These are phyloP conservation scores for Aselliscus stoliczkanus DNA, from an alignment of 2,797 vertebrate species.

Conservation along the genomic window DNA sequence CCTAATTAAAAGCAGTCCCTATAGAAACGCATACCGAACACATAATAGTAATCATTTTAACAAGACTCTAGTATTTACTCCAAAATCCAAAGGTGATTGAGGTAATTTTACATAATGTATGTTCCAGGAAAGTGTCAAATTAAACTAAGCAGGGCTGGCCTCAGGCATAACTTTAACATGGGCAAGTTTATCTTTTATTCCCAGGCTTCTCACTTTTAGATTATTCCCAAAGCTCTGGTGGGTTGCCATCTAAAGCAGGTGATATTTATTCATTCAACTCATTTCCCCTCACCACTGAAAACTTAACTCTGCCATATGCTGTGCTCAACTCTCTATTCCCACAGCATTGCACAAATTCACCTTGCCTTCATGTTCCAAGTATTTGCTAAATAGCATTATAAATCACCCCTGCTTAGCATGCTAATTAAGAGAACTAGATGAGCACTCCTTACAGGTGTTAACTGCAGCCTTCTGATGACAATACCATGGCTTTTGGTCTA, in stretches of 20 bases:
- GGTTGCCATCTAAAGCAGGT: background rate
- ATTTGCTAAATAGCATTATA: background rate
- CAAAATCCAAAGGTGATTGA: conserved; percentile 22
- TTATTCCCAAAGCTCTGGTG: background rate
- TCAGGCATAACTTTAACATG: background rate
- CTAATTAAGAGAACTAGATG: background rate
- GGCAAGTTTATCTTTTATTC: background rate
- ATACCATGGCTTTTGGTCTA: background rate
- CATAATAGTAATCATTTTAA: background rate
- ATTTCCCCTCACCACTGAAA: background rate
- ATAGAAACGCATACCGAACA: background rate
- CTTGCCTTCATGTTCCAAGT: conserved; percentile 15
- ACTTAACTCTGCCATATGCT: background rate
- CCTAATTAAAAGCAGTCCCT: conserved; percentile 15
- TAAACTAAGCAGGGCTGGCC: conserved; percentile 6
- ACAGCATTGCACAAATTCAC: background rate
- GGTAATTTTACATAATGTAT: background rate
- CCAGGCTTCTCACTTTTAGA: background rate
- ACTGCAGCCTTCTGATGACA: background rate
- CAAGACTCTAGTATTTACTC: conserved; percentile 14
- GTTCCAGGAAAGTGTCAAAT: background rate
- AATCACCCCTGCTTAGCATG: conserved; percentile 42
- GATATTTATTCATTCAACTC: conserved; percentile 7
- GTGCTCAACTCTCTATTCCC: background rate
- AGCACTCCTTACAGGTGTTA: background rate